Base-by-base conservation (phyloP, 2,113 vertebrate genomes). In the Scytalopus superciliaris region DNA sequence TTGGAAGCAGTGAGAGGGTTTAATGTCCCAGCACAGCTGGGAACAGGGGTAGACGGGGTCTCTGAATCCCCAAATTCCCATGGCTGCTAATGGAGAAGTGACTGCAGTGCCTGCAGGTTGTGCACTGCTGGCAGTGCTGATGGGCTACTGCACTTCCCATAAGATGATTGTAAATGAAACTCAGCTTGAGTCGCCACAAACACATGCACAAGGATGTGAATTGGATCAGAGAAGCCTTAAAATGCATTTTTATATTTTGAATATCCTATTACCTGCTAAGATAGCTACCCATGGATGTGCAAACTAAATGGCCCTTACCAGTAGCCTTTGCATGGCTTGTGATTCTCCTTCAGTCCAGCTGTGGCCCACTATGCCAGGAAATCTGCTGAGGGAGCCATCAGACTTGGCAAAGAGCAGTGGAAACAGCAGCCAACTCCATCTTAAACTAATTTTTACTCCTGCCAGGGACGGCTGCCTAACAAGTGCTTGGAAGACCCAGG, bases 81-180 rank as follows among this genome's bases (percentile, higher is more conserved):
- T 5, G 30, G 2, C 35, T 67, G 57, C 40, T 13, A 42, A 8
- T 0, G 0, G 22, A 62, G 79, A 56, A 21, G 35, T n/a, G 35
- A 3, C 22, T 2, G 1, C 86, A 79, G 66, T 49, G 56, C 57
- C 37, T 50, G 55, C 49, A 33, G 49, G 35, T 50, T 40, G n/a
- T 52, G 82, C n/a, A 1, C 39, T 55, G 44, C 72, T 2, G 1
- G 35, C 72, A 33, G 37, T 39, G 60, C 42, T 1, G 1, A 0
- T 33, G 56, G 52, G 31, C 4, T 59, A 12, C 39, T 28, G 63
- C 39, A 1, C 33, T 81, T 39, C 30, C 39, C 2, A 0, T 12
- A 0, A 0, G 0, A 7, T n/a, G 40, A 4, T 4, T 1, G 0
- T 14, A 8, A n/a, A 3, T 0, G 8, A 31, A 59, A 22, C 16